A percentile compares a stretch with the other conserved stretches of the same genome.
These are phyloP conservation scores for Polietes domitor DNA, from an alignment of 2,888 invertebrate genomes.

Conservation along the genomic window DNA sequence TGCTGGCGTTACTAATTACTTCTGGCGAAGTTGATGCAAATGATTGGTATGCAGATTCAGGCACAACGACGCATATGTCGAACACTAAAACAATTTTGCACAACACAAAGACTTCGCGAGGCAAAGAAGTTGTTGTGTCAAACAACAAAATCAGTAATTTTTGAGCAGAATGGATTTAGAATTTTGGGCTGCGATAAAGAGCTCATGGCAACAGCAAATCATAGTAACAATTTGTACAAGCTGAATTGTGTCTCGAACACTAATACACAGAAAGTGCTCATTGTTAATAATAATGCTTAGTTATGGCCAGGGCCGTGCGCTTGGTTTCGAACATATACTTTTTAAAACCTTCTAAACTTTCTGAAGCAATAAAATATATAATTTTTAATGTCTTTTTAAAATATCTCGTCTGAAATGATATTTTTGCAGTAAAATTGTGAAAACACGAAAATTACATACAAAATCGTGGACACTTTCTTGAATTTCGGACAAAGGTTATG, in stretches of 20 bases:
- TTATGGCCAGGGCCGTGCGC: conserved; percentile 68
- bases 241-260: conserved; percentile 29
- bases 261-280: neutral
- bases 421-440: no score
- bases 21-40: neutral
- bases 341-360: no score
- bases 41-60: conserved; percentile 52
- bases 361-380: no score
- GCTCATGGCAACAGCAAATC: conserved; percentile 20
- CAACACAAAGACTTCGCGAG: conserved; percentile 24
- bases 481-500: no score
- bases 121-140: neutral
- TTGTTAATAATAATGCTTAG: conserved; percentile 34
- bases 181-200: conserved; percentile 16
- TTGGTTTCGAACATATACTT: conserved; percentile 69
- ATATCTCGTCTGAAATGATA: no score
- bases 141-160: neutral
- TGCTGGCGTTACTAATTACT: conserved; percentile 19
- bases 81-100: conserved; percentile 30
- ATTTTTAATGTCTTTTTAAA: no score
- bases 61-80: conserved; percentile 52
- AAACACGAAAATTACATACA: no score
- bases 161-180: conserved; percentile 21
- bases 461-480: no score
- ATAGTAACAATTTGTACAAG: conserved; percentile 47